A percentile compares a stretch with the other conserved stretches of the same genome.
Conservation (phyloP, 2,113 vertebrate species). For the Hoplias malabaricus region DNA sequence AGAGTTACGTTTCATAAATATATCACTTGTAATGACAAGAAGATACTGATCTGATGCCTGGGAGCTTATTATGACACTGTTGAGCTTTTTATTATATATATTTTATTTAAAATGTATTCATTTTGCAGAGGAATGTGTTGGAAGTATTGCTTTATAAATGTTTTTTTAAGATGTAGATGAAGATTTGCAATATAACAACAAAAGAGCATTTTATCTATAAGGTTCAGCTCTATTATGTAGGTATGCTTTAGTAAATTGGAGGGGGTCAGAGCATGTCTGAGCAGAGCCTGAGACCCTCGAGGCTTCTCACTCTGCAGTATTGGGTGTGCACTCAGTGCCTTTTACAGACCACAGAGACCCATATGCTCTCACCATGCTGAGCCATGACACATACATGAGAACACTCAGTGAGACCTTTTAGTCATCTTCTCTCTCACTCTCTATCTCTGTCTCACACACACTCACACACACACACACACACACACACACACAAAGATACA, state of each 20-base stretch:
- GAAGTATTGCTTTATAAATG: too few species aligned
- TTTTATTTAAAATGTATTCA: too few species aligned
- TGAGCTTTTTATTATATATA: too few species aligned
- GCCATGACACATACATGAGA: conserved; percentile 28
- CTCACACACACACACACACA: conserved; percentile 12
- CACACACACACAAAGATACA: not conserved
- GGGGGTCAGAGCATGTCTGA: conserved; percentile 69
- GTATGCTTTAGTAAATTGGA: conserved; percentile 62
- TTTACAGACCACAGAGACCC: conserved; percentile 29
- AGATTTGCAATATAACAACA: not conserved
- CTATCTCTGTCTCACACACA: not conserved
- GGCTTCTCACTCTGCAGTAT: conserved; percentile 18
- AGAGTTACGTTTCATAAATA: too few species aligned
- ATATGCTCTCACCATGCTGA: conserved; percentile 28
- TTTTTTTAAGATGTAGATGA: too few species aligned
- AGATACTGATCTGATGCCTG: too few species aligned
- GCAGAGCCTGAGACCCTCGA: conserved; percentile 58
- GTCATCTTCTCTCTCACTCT: not conserved
- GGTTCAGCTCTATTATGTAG: conserved; percentile 54
- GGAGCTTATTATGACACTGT: too few species aligned
- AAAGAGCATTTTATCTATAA: not conserved
- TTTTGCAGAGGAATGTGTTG: too few species aligned
- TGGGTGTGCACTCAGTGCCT: conserved; percentile 40
- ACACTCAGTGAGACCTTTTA: conserved; percentile 22
- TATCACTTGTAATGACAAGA: too few species aligned